Base-by-base conservation (phyloP, 2,113 vertebrate species). In the Mirza zaza region DNA sequence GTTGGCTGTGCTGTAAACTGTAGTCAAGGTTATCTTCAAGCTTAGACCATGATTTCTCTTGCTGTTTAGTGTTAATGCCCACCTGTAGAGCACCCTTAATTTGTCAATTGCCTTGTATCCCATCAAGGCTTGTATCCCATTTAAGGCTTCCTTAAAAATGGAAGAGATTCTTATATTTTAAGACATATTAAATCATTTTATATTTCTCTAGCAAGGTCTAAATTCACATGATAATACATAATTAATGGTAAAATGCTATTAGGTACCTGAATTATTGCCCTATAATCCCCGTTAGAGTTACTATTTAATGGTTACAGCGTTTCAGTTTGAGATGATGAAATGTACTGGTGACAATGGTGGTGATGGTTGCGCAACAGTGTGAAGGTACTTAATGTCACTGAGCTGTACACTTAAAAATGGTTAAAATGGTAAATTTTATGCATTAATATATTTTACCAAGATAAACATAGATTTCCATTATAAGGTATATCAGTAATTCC, bases 351-450 rank as follows among this genome's bases (percentile, higher is more conserved):
- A 15, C 27, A 11, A 15, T 27, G 7, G 18, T 20, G 29, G 75
- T 9, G 32, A 14, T 7, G 27, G 11, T 3, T 10, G 4, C 2
- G 17, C 10, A 59, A 1, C n/a, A 61, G 0, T 6, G n/a, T 59
- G 25, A 57, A 14, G 27, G 18, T 23, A 6, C 57, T 68, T 29
- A 13, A 29, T 3, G 45, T 13, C 36, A 14, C 6, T 39, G 90
- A 86, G 18, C 25, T 29, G 20, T 20, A 29, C 0, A 1, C 55
- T 39, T 61, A 42, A 48, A 52, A 55, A 63, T 12, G 27, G 39
- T 39, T 34, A 48, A 48, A 15, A 48, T 14, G 50, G 70, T 18
- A 39, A 25, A 2, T 68, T 63, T 45, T 83, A 15, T 48, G 27
- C 32, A 55, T 55, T 18, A 55, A 18, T 18, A 5, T 76, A 23